phyloP scores from a whole-genome alignment of 2,888 invertebrate genomes.

The Leptothorax acervorum region DNA sequence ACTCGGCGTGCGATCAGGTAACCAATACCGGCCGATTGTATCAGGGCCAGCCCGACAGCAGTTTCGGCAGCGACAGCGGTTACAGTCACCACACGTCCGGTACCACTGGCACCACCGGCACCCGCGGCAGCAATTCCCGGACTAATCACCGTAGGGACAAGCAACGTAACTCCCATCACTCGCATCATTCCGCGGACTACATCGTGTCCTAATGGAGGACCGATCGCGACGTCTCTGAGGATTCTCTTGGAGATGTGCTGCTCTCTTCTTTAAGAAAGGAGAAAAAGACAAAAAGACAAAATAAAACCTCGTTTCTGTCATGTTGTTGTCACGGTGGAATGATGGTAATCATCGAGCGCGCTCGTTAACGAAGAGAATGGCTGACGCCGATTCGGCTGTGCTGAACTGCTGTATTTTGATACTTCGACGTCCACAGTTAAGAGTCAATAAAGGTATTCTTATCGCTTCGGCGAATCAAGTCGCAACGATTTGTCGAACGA shows the following conservation, averaged over 20 bases:
- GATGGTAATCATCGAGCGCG: not conserved
- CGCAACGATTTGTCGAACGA: not conserved
- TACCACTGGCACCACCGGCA: constrained; percentile 89
- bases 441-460: constrained; percentile 44
- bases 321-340: not conserved
- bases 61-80: constrained; percentile 94
- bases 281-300: not conserved
- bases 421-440: constrained; percentile 45
- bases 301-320: not conserved
- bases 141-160: constrained; percentile 82
- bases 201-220: constrained; percentile 79
- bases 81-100: constrained; percentile 94
- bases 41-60: constrained; percentile 87
- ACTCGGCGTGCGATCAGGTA: constrained; percentile 75
- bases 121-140: constrained; percentile 79
- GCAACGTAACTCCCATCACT: constrained; percentile 81
- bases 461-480: constrained; percentile 13
- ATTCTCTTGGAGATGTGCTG: not conserved
- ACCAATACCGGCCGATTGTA: constrained; percentile 78
- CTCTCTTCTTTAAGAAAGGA: not conserved
- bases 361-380: constrained; percentile 3
- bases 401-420: constrained; percentile 52
- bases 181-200: constrained; percentile 81
- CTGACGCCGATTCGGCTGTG: constrained; percentile 48
- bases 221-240: not conserved